Evolutionary conservation across 2,888 invertebrate genomes (phyloP).

Genomic region (Cryptus armator): DNA sequence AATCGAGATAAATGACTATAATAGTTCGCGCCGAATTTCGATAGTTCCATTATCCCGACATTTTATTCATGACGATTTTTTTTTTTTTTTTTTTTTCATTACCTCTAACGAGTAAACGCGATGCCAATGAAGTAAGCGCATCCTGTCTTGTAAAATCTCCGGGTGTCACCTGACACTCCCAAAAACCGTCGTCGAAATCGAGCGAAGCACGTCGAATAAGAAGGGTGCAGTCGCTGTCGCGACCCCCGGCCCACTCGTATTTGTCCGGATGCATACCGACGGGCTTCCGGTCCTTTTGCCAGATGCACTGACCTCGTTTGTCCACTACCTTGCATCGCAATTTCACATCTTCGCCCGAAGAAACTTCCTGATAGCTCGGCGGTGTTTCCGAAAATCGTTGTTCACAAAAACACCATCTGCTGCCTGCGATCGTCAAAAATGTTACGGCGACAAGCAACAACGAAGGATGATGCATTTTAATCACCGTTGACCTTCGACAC

Average conservation of each 20-base stretch:
- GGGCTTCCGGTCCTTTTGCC: constrained; percentile 97
- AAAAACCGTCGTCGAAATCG: constrained; percentile 95
- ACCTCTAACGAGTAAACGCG: constrained; percentile 94
- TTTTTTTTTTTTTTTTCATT: constrained; percentile 72
- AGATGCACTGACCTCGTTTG: constrained; percentile 95
- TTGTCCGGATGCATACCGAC: constrained; percentile 95
- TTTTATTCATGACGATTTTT: too few relatives aligned
- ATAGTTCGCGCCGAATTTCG: too few relatives aligned
- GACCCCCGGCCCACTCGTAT: constrained; percentile 93
- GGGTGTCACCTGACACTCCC: constrained; percentile 97
- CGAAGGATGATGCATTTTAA: constrained; percentile 3
- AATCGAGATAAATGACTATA: too few relatives aligned
- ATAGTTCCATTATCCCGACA: too few relatives aligned
- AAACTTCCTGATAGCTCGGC: constrained; percentile 92
- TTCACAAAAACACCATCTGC: constrained; percentile 81
- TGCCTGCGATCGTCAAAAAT: constrained; percentile 17
- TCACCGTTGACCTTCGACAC: neutral
- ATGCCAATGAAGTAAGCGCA: constrained; percentile 93
- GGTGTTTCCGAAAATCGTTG: constrained; percentile 95
- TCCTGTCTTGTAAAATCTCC: constrained; percentile 91
- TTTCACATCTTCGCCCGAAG: constrained; percentile 93
- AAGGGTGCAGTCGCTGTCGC: constrained; percentile 92
- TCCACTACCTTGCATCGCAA: constrained; percentile 94
- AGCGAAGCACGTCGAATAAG: constrained; percentile 93
- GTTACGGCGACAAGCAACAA: neutral